These are phyloP conservation scores for Thinocorus orbignyianus DNA, from an alignment of 2,113 vertebrate species.

Conservation along the genomic window DNA sequence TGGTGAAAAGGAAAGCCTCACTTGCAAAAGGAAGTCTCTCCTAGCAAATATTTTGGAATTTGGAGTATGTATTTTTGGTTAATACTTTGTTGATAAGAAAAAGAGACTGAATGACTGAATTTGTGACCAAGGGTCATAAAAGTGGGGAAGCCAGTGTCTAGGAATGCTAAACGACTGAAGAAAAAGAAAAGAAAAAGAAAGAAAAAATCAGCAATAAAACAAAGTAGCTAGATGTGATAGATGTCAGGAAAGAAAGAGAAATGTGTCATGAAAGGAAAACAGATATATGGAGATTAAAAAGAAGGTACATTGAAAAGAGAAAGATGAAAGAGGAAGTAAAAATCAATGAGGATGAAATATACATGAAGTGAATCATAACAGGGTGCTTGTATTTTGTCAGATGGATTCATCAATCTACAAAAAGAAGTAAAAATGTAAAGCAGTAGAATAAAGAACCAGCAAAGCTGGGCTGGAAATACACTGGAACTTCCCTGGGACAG, in stretches of 20 bases:
- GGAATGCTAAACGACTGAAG: neutral
- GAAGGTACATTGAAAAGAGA: neutral
- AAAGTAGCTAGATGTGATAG: neutral
- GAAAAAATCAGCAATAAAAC: neutral
- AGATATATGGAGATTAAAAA: neutral
- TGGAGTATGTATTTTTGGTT: neutral
- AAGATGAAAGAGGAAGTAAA: neutral
- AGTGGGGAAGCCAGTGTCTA: accelerated
- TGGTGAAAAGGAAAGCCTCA: neutral
- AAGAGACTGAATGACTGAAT: neutral
- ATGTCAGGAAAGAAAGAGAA: neutral
- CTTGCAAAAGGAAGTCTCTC: neutral
- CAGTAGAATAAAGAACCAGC: neutral
- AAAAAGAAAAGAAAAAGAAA: too few species aligned
- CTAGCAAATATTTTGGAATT: neutral
- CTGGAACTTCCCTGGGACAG: neutral
- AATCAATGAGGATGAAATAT: conserved; percentile 29
- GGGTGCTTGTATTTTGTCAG: neutral
- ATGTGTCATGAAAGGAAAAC: neutral
- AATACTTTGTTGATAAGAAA: neutral
- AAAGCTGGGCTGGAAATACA: neutral
- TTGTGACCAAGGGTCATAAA: neutral
- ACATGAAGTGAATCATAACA: neutral
- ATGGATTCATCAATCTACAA: neutral
- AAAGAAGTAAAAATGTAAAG: neutral